Conservation (phyloP, 2,888 invertebrate species). For the Hydriomena furcata region DNA sequence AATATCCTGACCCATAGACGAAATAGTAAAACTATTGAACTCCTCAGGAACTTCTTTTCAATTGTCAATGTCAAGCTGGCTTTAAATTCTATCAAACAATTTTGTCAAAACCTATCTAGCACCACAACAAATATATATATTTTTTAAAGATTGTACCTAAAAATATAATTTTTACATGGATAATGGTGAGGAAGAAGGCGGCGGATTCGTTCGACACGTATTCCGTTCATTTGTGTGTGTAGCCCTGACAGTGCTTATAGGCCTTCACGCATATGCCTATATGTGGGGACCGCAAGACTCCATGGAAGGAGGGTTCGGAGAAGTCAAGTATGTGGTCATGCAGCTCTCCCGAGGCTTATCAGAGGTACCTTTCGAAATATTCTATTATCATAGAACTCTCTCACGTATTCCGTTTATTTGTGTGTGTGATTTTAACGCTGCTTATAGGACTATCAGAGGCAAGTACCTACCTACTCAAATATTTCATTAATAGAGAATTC, state of each 20-base stretch:
- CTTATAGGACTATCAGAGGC: slow-evolving; percentile 71
- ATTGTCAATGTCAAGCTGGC: too few relatives aligned
- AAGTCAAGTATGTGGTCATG: slow-evolving; percentile 68
- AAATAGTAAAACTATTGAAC: too few relatives aligned
- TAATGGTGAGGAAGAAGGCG: slow-evolving; percentile 45
- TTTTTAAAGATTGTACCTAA: too few relatives aligned
- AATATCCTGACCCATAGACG: too few relatives aligned
- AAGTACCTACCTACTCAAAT: background rate
- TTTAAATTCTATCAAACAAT: too few relatives aligned
- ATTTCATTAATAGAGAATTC: too few relatives aligned
- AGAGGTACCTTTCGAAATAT: too few relatives aligned
- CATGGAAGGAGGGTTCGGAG: slow-evolving; percentile 60
- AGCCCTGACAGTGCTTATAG: slow-evolving; percentile 57
- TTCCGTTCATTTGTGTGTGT: slow-evolving; percentile 68
- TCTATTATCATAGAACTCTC: too few relatives aligned
- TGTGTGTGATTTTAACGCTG: slow-evolving; percentile 56
- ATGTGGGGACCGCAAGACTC: slow-evolving; percentile 54
- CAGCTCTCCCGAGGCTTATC: slow-evolving; percentile 65
- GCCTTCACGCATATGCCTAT: slow-evolving; percentile 64
- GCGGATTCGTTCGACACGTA: slow-evolving; percentile 42
- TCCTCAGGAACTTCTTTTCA: too few relatives aligned
- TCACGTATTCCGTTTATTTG: slow-evolving; percentile 63
- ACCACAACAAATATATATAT: too few relatives aligned
- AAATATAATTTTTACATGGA: slow-evolving; percentile 43
- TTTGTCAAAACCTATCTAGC: too few relatives aligned